Percentiles rank a stretch among this genome's conserved stretches.
Conservation (phyloP, 2,797 vertebrate species). For the Acomys russatus region DNA sequence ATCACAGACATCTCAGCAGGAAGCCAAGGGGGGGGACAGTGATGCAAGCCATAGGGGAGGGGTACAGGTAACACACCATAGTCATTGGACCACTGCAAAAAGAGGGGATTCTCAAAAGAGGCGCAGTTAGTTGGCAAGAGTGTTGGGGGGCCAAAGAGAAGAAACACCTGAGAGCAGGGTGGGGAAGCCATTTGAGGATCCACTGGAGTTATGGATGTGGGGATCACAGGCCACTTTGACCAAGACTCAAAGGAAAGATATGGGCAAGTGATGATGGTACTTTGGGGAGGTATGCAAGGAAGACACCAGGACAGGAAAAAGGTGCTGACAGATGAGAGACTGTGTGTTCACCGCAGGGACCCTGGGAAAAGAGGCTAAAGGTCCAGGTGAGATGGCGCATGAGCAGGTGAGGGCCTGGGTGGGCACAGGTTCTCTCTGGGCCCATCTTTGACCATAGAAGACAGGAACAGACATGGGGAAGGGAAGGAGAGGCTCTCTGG, state of each 20-base stretch:
- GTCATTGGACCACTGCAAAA: accelerated
- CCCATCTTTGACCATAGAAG: background rate
- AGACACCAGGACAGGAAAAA: background rate
- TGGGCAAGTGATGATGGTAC: accelerated
- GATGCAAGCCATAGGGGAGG: accelerated
- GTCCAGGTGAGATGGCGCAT: background rate
- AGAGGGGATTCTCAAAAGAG: background rate
- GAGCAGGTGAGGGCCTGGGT: background rate
- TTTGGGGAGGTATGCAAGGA: background rate
- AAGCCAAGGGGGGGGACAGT: background rate
- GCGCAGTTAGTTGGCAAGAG: background rate
- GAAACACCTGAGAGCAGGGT: background rate
- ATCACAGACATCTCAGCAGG: background rate
- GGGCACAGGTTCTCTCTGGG: background rate
- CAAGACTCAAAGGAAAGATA: background rate
- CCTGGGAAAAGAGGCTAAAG: background rate
- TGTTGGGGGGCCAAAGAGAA: background rate
- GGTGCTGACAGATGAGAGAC: background rate
- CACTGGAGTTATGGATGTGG: background rate
- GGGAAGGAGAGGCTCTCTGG: background rate
- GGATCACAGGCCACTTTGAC: background rate
- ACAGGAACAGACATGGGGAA: background rate
- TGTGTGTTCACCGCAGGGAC: accelerated
- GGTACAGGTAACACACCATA: background rate
- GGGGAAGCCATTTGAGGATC: accelerated